A percentile compares a stretch with the other conserved stretches of the same genome.
Conservation (phyloP, 2,113 vertebrate species). For the Pseudopipra pipra region DNA sequence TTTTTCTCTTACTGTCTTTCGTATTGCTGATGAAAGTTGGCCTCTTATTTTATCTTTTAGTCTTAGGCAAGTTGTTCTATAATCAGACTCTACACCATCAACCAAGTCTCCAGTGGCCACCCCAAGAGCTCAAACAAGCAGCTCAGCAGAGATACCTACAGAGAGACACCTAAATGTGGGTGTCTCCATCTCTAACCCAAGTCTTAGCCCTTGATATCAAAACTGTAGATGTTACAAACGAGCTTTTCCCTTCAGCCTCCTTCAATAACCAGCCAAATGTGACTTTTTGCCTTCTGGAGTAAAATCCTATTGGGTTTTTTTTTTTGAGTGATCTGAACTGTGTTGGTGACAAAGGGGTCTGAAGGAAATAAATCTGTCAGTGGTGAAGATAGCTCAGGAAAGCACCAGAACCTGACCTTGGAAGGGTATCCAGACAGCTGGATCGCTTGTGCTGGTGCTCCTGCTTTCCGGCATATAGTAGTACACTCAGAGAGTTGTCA, state of each 20-base stretch:
- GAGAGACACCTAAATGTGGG: background rate
- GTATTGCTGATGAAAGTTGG: background rate
- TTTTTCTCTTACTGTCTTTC: background rate
- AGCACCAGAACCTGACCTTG: background rate
- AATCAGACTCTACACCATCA: background rate
- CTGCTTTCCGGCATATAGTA: background rate
- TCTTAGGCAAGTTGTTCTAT: conserved; percentile 34
- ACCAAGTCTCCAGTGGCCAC: background rate
- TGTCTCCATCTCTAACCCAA: background rate
- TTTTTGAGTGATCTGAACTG: background rate
- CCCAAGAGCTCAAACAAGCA: background rate
- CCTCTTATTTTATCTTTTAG: conserved; percentile 13
- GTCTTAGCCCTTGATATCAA: background rate
- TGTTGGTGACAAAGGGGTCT: background rate
- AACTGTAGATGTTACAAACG: background rate
- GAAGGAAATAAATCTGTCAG: background rate
- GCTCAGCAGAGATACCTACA: background rate
- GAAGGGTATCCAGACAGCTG: background rate
- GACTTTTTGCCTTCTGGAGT: background rate
- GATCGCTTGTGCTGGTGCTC: background rate
- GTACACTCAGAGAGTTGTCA: background rate
- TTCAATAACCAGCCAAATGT: background rate
- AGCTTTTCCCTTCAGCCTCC: background rate
- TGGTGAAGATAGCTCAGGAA: background rate
- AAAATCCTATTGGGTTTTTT: accelerated